Evolutionary conservation across 2,888 invertebrate genomes (phyloP).

Genomic region (Sialis fuliginosa): DNA sequence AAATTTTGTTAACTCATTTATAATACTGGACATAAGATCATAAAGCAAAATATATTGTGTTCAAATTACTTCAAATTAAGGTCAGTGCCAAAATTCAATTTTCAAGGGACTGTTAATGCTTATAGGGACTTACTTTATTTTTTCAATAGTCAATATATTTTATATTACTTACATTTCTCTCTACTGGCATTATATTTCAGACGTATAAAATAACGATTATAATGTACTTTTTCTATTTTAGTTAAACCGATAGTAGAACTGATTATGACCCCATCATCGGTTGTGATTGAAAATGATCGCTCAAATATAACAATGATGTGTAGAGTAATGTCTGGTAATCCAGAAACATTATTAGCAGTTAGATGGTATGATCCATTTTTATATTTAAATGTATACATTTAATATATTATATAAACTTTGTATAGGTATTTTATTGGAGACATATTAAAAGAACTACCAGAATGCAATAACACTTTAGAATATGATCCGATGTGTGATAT

Average conservation of each 20-base stretch:
- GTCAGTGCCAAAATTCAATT: no score
- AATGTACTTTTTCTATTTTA: constrained; percentile 22
- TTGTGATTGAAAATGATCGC: constrained; percentile 61
- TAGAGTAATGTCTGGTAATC: constrained; percentile 64
- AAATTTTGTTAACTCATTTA: no score
- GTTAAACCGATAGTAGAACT: constrained; percentile 65
- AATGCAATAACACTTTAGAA: constrained; percentile 42
- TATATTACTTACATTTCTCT: neutral
- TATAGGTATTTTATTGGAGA: constrained; percentile 65
- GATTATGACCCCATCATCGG: constrained; percentile 55
- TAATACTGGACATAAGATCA: no score
- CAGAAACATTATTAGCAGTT: constrained; percentile 50
- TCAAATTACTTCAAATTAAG: no score
- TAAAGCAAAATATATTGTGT: no score
- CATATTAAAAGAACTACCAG: constrained; percentile 67
- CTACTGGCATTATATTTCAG: neutral
- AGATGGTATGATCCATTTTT: constrained; percentile 8
- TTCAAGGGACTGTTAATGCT: no score
- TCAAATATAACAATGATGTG: constrained; percentile 69
- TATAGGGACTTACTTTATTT: neutral
- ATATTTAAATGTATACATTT: neutral
- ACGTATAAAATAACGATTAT: neutral
- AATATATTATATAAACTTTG: neutral
- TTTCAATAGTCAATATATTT: neutral
- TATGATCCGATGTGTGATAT: constrained; percentile 57